Conservation (phyloP, 2,797 vertebrate species). For the Clamator glandarius region DNA sequence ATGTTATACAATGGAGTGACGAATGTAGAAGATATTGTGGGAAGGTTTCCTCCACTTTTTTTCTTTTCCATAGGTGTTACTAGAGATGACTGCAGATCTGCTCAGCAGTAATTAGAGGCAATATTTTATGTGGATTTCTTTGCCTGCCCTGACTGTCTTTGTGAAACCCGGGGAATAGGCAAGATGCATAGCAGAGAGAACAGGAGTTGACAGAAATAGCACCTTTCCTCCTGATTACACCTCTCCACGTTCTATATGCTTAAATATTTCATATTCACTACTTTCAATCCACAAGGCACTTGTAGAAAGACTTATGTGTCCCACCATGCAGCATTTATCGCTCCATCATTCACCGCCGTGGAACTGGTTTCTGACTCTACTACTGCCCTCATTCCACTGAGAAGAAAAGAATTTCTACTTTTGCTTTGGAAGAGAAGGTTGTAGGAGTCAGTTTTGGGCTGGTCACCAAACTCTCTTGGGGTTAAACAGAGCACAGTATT, state of each 20-base stretch:
- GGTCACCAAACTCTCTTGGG: background rate
- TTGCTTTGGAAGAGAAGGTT: background rate
- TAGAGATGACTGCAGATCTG: background rate
- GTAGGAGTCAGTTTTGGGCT: background rate
- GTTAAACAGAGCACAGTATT: fast-evolving
- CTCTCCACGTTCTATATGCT: background rate
- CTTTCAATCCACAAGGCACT: background rate
- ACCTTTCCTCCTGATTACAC: background rate
- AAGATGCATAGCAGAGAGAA: background rate
- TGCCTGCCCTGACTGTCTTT: background rate
- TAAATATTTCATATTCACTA: background rate
- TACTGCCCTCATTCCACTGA: fast-evolving
- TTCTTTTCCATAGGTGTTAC: background rate
- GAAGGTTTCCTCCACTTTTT: too few relatives aligned
- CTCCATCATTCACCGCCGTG: background rate
- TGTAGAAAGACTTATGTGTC: background rate
- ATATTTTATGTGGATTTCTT: background rate
- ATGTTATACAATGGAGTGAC: background rate
- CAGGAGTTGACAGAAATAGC: background rate
- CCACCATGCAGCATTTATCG: background rate
- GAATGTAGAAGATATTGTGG: background rate
- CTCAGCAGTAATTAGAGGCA: background rate
- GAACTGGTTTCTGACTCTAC: background rate
- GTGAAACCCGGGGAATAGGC: background rate
- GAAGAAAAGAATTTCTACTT: background rate